Evolutionary conservation across 2,113 vertebrate species (phyloP), one percentile per base, ranked within the genome.

Genomic region (Rattus rattus): DNA sequence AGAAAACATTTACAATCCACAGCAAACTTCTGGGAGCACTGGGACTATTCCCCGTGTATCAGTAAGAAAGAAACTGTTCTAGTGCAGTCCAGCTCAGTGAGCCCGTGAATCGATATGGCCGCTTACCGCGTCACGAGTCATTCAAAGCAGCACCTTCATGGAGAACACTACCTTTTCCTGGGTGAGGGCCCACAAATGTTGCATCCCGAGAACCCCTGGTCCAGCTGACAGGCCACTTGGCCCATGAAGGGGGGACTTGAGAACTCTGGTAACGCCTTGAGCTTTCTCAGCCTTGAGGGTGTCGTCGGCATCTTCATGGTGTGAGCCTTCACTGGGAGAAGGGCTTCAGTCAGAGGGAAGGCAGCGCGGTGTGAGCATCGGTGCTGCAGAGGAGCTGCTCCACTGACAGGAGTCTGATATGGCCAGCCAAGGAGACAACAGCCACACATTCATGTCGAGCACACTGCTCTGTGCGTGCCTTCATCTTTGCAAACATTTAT

Each of bases 401-500:
- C 10, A 92, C n/a, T 59, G 80, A 63, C 36, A 36, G 26, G 36
- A 16, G 70, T 28, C 36, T 65, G n/a, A 76, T 5, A 65, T 39
- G 47, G 36, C 22, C 24, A 77, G 69, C 75, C 80, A 91, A 61
- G 30, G 59, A 8, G 63, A 52, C 16, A 43, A 11, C 54, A 36
- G 10, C 9, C 76, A 81, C 56, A 67, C 72, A 54, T 47, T 81
- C 43, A 16, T 54, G 77, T 59, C 20, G 30, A 54, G 5, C 49
- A 5, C 47, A 70, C 36, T 52, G 7, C 1, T 73, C 13, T 90
- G 22, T 92, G 24, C 39, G 19, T 90, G 33, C 72, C 59, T 77
- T 91, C 39, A 69, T 80, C 77, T 76, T 94, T 96, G 59, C 7
- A 96, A 16, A n/a, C n/a, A 59, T 59, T 81, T 59, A 11, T 33